These are phyloP conservation scores for Uria aalge DNA, from an alignment of 2,113 vertebrate genomes.

Conservation along the genomic window DNA sequence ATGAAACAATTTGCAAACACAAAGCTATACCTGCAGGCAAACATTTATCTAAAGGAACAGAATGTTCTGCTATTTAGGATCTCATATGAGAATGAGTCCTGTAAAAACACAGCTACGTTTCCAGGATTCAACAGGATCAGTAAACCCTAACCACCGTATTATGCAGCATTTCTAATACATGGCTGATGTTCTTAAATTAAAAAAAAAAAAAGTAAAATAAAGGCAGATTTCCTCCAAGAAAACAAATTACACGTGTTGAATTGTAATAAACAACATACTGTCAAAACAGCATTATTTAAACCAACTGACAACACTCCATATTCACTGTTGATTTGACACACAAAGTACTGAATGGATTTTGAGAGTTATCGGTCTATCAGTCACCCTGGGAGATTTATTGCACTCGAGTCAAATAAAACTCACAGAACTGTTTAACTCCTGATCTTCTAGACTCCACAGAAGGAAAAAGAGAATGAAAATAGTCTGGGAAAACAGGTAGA, in stretches of 20 bases:
- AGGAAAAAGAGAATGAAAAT: slow-evolving; percentile 15
- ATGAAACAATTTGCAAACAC: slow-evolving; percentile 31
- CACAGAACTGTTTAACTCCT: slow-evolving; percentile 51
- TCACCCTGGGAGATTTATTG: slow-evolving; percentile 56
- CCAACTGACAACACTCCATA: not conserved
- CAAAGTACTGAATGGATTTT: slow-evolving; percentile 6
- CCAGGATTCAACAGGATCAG: slow-evolving; percentile 2
- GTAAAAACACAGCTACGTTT: slow-evolving; percentile 15
- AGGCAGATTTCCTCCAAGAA: slow-evolving; percentile 37
- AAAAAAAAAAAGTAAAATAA: not conserved
- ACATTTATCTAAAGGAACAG: slow-evolving; percentile 3
- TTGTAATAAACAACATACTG: slow-evolving; percentile 31
- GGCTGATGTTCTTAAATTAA: not conserved
- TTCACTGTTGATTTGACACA: slow-evolving; percentile 5
- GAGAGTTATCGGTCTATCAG: slow-evolving; percentile 57
- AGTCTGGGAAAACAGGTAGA: slow-evolving; percentile 15
- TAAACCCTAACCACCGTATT: not conserved
- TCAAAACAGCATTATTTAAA: slow-evolving; percentile 42
- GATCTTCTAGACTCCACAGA: not conserved
- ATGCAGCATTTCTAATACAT: slow-evolving; percentile 17
- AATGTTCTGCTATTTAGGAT: not conserved
- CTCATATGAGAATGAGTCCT: not conserved
- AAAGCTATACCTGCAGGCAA: slow-evolving; percentile 45
- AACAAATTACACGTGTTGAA: slow-evolving; percentile 19
- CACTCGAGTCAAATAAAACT: slow-evolving; percentile 36